Evolutionary conservation across 2,113 vertebrate species (phyloP).

Genomic region (Eurystomus gularis): DNA sequence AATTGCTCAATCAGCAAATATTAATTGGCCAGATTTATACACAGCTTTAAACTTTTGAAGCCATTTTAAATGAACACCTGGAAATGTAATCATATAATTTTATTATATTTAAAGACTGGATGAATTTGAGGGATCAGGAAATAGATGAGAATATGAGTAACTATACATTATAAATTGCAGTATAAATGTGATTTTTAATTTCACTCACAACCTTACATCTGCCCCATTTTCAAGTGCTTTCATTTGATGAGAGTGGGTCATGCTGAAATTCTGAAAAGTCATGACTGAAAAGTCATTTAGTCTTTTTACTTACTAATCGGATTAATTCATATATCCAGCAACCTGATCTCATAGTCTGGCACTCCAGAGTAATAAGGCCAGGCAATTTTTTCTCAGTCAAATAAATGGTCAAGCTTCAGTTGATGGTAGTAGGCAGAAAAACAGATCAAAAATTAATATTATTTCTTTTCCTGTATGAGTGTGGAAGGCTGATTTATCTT

Average conservation of each 20-base stretch:
- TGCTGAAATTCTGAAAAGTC: neutral
- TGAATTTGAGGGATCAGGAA: neutral
- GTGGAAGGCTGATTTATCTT: neutral
- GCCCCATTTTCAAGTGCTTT: neutral
- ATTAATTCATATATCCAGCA: neutral
- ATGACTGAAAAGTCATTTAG: neutral
- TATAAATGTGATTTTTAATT: neutral
- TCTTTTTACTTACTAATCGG: neutral
- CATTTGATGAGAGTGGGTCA: neutral
- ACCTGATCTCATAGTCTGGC: neutral
- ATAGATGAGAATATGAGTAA: neutral
- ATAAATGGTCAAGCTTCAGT: neutral
- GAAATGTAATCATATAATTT: neutral
- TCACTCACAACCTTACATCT: neutral
- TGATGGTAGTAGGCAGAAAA: neutral
- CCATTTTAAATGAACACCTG: neutral
- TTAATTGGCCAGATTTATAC: neutral
- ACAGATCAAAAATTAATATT: neutral
- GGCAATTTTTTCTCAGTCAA: neutral
- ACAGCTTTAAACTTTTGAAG: neutral
- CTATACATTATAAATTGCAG: neutral
- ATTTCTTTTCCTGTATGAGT: neutral
- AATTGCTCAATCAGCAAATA: neutral
- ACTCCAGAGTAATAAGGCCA: neutral
- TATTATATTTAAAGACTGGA: neutral